Evolutionary conservation across 2,888 invertebrate genomes (phyloP), one percentile per base, ranked within the genome.

Genomic region (Fragum fragum): DNA sequence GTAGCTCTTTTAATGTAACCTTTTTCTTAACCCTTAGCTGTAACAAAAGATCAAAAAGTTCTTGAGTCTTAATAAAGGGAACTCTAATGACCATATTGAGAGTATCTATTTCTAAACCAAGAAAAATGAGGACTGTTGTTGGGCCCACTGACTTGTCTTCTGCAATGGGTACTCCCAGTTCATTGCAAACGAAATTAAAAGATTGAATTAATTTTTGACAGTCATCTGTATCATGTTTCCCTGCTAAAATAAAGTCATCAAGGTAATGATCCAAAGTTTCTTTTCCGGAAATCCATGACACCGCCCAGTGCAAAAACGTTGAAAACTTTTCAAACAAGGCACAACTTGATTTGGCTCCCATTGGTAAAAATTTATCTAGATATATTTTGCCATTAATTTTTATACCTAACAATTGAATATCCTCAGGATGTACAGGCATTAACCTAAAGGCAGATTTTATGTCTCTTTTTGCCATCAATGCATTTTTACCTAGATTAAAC

Each of bases 81-180:
- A 84, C 73, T 21, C 79, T 29, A 14, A 81, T 70, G n/a, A 68
- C 21, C 74, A 74, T 66, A 9, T 70, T n/a, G 16, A 36, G 26
- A 18, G 79, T 76, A 32, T 85, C 79, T 53, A 76, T 59, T 63
- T 76, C 71, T 61, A 81, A 74, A 1, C 76, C 79, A 11, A 79
- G 57, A 63, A 73, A 85, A n/a, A 23, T 32, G 14, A 79, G 14
- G n/a, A 16, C 39, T n/a, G 68, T 66, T 11, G 71, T 23, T 6
- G 81, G 85, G 11, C 39, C 42, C 14, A 68, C 68, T 21, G 63
- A 63, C 36, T 63, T 63, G 3, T 63, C 63, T 18, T 39, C 36
- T 5, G 63, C 63, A 63, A 32, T 32, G 14, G 63, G 63, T 16
- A 63, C 36, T 11, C 36, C 32, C 1, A 63, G 32, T 5, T 63